Percentiles rank a stretch among this genome's conserved stretches.
Evolutionary conservation across 2,888 invertebrate genomes (phyloP).

Genomic region (Hemaris fuciformis): DNA sequence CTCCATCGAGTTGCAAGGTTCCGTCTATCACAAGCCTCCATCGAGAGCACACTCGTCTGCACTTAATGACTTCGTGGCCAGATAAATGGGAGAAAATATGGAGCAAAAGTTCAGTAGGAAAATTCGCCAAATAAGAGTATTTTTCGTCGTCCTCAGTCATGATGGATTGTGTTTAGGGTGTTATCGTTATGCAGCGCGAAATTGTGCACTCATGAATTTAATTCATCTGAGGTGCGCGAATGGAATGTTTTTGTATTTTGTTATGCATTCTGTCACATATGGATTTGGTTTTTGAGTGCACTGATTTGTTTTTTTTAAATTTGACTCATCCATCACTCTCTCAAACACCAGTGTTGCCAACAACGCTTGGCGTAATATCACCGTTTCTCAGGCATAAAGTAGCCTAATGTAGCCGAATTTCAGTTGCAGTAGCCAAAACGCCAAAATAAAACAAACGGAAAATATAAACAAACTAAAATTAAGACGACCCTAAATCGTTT

Average conservation of each 20-base stretch:
- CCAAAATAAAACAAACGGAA: no score
- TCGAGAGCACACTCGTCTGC: conserved; percentile 52
- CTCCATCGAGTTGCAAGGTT: conserved; percentile 34
- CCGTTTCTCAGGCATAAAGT: no score
- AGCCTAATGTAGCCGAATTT: no score
- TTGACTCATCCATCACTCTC: no score
- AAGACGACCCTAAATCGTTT: no score
- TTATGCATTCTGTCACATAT: background rate
- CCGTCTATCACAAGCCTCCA: conserved; percentile 59
- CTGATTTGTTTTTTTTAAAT: no score
- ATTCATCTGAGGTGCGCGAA: no score
- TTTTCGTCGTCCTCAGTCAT: background rate
- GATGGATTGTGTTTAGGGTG: background rate
- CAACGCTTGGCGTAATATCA: no score
- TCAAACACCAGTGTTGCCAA: no score
- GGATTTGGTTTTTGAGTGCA: background rate
- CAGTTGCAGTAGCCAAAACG: no score
- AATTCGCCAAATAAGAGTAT: background rate
- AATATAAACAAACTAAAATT: no score
- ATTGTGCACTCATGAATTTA: background rate
- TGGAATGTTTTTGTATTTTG: background rate
- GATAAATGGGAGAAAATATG: conserved; percentile 50
- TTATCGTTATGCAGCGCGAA: background rate
- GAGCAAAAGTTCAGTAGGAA: conserved; percentile 56
- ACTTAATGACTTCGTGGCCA: conserved; percentile 45